These are phyloP conservation scores for Caenorhabditis becei DNA, from an alignment of 2,888 invertebrate species.

Conservation along the genomic window DNA sequence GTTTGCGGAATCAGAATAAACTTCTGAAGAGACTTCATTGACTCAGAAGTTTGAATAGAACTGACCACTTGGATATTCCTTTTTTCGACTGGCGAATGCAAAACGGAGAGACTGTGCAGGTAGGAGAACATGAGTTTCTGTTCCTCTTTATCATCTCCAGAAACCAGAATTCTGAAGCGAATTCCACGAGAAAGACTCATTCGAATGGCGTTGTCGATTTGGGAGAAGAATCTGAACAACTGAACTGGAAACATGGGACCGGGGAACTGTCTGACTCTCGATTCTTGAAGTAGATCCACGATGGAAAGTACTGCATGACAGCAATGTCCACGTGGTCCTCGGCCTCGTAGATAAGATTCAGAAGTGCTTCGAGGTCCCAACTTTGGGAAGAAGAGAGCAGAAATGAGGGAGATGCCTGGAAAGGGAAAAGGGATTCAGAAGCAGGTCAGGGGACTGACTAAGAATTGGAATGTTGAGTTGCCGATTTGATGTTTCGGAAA, in stretches of 20 bases:
- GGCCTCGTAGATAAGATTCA: slow-evolving; percentile 61
- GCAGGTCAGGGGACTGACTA: slow-evolving; percentile 15
- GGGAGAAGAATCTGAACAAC: slow-evolving; percentile 55
- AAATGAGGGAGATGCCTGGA: slow-evolving; percentile 58
- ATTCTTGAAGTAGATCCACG: slow-evolving; percentile 64
- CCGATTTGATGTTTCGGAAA: slow-evolving; percentile 43
- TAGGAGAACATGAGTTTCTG: slow-evolving; percentile 60
- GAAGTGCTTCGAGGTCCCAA: slow-evolving; percentile 58
- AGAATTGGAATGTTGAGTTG: slow-evolving; percentile 49
- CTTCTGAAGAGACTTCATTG: too few relatives aligned
- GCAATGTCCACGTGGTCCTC: slow-evolving; percentile 50
- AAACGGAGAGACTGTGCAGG: slow-evolving; percentile 56
- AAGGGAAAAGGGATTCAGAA: not conserved
- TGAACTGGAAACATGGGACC: not conserved
- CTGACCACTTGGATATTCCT: slow-evolving; percentile 51
- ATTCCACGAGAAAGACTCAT: slow-evolving; percentile 61
- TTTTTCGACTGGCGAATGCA: slow-evolving; percentile 39
- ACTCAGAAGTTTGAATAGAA: too few relatives aligned
- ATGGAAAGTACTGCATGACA: slow-evolving; percentile 65
- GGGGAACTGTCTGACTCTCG: slow-evolving; percentile 31
- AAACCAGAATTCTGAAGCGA: slow-evolving; percentile 54
- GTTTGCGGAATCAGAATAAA: slow-evolving; percentile 58
- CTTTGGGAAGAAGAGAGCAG: slow-evolving; percentile 47
- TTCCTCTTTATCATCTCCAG: slow-evolving; percentile 58
- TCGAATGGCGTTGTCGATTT: slow-evolving; percentile 58